Evolutionary conservation across 2,113 vertebrate genomes (phyloP), one percentile per base, ranked within the genome.

Genomic region (Stigmatopora nigra): DNA sequence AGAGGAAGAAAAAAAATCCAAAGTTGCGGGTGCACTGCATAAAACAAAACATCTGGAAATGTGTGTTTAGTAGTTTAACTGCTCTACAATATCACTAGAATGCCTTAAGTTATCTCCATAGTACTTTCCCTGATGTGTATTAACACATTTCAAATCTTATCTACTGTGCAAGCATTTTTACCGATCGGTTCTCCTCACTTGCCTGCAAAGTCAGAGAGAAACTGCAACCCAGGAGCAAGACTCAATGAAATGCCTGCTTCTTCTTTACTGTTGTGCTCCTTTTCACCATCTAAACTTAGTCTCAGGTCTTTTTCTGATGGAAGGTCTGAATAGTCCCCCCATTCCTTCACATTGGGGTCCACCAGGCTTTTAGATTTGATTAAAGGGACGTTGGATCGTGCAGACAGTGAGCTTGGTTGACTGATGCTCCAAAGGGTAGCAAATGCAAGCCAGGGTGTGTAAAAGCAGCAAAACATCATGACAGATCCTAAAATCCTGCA

Each of bases 151-250:
- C 38, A 10, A 41, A 0, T 41, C 38, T 41, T 41, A 7, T 10
- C 38, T 10, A 41, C 9, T 4, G 6, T 41, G 61, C 15, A 47
- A 45, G 38, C 5, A 45, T 22, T 67, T 44, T 20, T 41, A 47
- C 19, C 51, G 36, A 70, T 55, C 14, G 2, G 3, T 61, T 63
- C 0, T n/a, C 57, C 72, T 38, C 20, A 52, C 75, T 84, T 87
- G 44, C 90, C 91, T 63, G 82, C 81, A 84, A 88, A 89, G 15
- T 84, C 82, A 22, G 79, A 82, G 65, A 92, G 71, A 63, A 92
- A 90, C 63, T 91, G 89, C 35, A 82, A 68, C 70, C 88, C 87
- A 0, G 84, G 78, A n/a, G 58, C 36, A 35, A 86, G 46, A 15
- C 62, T 79, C 2, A 70, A 64, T 4, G 68, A 75, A 2, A 75